These are phyloP conservation scores for Plecotus auritus DNA, from an alignment of 2,113 vertebrate species.

Conservation along the genomic window DNA sequence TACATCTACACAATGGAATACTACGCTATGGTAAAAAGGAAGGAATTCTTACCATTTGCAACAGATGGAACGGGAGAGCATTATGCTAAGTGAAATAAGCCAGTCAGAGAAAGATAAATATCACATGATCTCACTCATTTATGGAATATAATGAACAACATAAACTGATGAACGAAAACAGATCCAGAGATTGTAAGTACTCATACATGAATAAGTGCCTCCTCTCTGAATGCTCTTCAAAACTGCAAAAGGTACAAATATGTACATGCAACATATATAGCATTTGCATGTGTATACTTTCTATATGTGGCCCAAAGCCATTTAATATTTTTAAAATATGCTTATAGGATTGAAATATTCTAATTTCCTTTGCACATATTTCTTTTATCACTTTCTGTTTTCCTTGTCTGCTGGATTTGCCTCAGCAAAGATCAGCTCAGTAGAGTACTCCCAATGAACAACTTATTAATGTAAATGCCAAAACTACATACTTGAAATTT, in stretches of 20 bases:
- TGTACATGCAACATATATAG: not conserved
- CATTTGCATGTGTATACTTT: not conserved
- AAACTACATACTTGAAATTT: not conserved
- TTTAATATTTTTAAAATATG: slow-evolving; percentile 31
- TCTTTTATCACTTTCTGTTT: slow-evolving; percentile 22
- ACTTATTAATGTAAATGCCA: not conserved
- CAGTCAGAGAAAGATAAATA: too few species aligned
- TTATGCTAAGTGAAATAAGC: too few species aligned
- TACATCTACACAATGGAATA: too few species aligned
- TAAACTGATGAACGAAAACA: too few species aligned
- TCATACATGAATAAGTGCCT: not conserved
- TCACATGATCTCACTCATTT: too few species aligned
- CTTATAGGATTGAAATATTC: not conserved
- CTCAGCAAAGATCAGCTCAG: not conserved
- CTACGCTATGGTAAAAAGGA: too few species aligned
- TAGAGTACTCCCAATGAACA: not conserved
- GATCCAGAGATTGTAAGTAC: not conserved
- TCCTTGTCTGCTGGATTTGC: not conserved
- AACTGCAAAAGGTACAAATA: slow-evolving; percentile 5
- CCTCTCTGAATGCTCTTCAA: not conserved
- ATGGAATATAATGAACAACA: too few species aligned
- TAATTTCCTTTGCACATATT: not conserved
- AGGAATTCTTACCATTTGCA: too few species aligned
- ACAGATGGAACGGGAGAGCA: too few species aligned
- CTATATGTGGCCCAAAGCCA: not conserved